Percentiles rank a stretch among this genome's conserved stretches.
Conservation (phyloP, 2,797 vertebrate genomes). For the Xerus rutilus region DNA sequence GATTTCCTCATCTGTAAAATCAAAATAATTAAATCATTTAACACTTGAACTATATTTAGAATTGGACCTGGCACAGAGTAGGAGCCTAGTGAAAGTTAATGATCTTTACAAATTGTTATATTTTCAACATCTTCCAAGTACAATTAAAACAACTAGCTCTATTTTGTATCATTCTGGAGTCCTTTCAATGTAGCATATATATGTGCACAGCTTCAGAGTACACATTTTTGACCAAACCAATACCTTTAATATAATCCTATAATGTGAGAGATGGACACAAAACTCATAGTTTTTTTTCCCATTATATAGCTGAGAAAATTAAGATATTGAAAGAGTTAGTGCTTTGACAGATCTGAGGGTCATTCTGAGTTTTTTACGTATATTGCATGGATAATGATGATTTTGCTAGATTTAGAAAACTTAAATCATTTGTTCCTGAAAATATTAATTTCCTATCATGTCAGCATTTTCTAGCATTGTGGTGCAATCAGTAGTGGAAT, state of each 20-base stretch:
- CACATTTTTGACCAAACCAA: slow-evolving; percentile 40
- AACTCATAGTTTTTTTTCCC: background rate
- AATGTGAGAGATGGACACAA: background rate
- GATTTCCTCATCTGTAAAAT: background rate
- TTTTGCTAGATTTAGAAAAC: slow-evolving; percentile 23
- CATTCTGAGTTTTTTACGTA: background rate
- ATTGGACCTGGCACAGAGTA: background rate
- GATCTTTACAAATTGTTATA: background rate
- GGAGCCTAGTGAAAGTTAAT: background rate
- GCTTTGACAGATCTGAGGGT: background rate
- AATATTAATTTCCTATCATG: slow-evolving; percentile 48
- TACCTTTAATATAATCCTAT: background rate
- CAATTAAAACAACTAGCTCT: background rate
- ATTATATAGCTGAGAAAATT: slow-evolving; percentile 44
- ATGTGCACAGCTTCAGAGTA: background rate
- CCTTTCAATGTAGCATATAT: background rate
- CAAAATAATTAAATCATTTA: slow-evolving; percentile 8
- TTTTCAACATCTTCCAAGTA: background rate
- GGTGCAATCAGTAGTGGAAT: background rate
- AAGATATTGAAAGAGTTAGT: background rate
- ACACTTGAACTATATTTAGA: background rate
- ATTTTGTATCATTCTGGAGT: background rate
- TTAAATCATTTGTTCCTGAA: slow-evolving; percentile 42
- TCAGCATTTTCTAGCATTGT: background rate
- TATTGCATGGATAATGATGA: background rate